Evolutionary conservation across 2,888 invertebrate species (phyloP), one percentile per base, ranked within the genome.

Genomic region (Taenaris catops): DNA sequence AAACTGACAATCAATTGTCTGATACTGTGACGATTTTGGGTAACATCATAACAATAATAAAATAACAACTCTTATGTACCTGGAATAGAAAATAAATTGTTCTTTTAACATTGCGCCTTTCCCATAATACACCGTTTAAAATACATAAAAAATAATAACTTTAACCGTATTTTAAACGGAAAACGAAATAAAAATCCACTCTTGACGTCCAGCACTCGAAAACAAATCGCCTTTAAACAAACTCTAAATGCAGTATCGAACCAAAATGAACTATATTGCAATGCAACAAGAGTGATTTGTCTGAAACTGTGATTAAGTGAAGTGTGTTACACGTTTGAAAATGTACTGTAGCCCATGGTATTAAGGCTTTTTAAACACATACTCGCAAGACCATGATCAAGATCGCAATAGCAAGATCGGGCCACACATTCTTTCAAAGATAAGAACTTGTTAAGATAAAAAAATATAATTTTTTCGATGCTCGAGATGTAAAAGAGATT

Each of bases 121-220:
- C 23, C 31, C 21, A 31, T 31, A 31, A 31, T 23, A 31, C 21
- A 3, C 16, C 14, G 31, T 31, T 31, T 31, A 31, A 31, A 31
- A 28, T 20, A 21, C 31, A 31, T 31, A 31, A 31, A 31, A 29
- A 31, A 31, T 31, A 31, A 31, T 31, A 31, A 23, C 31, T 31
- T 31, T 16, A 9, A 31, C 21, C 21, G 23, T 23, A 31, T 31
- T 31, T 31, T 31, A 31, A 21, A 31, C 23, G 23, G 16, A 31
- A 29, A 31, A n/a, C 6, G 23, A 10, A 31, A 31, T 23, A 31
- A 31, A 31, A 31, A 9, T 23, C 7, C n/a, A 23, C 21, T 31
- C 23, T 23, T 23, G 31, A 31, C 31, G 23, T 23, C 9, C 14
- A 16, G 21, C 23, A 31, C 31, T 23, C 16, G 31, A 16, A 29